A percentile compares a stretch with the other conserved stretches of the same genome.
phyloP scores from a whole-genome alignment of 2,888 invertebrate genomes.

The Pyrrhia umbra region DNA sequence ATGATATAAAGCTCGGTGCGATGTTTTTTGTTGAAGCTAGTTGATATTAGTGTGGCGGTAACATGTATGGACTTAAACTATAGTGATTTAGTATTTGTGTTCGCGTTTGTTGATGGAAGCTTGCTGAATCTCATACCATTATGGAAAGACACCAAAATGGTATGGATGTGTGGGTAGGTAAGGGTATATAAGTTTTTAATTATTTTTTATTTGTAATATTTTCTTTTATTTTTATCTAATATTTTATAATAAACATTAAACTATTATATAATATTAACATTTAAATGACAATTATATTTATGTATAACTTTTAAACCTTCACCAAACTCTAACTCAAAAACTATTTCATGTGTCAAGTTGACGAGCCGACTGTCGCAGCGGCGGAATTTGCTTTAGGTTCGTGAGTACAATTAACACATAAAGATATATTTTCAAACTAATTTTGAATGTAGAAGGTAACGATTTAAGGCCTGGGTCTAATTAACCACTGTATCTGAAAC shows the following conservation, averaged over 20 bases:
- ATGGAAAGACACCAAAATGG: slow-evolving; percentile 90
- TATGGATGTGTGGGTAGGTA: slow-evolving; percentile 91
- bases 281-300: slow-evolving; percentile 25
- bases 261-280: slow-evolving; percentile 15
- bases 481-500: not conserved
- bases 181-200: slow-evolving; percentile 80
- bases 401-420: slow-evolving; percentile 31
- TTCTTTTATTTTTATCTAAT: not conserved
- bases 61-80: slow-evolving; percentile 68
- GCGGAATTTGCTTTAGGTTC: slow-evolving; percentile 44
- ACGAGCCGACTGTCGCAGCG: slow-evolving; percentile 36
- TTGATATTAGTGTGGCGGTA: slow-evolving; percentile 70
- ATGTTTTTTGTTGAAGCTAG: slow-evolving; percentile 73
- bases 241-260: slow-evolving; percentile 8
- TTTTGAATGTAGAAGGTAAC: not conserved
- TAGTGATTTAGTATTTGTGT: slow-evolving; percentile 73
- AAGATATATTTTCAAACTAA: not conserved
- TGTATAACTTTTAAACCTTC: slow-evolving; percentile 28
- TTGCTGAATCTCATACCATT: slow-evolving; percentile 84
- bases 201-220: slow-evolving; percentile 20
- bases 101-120: slow-evolving; percentile 73
- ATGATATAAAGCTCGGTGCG: slow-evolving; percentile 69
- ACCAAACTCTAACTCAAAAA: slow-evolving; percentile 43
- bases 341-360: slow-evolving; percentile 51
- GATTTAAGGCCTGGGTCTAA: not conserved